phyloP scores from a whole-genome alignment of 2,888 invertebrate genomes.

The Ypsolopha sequella region DNA sequence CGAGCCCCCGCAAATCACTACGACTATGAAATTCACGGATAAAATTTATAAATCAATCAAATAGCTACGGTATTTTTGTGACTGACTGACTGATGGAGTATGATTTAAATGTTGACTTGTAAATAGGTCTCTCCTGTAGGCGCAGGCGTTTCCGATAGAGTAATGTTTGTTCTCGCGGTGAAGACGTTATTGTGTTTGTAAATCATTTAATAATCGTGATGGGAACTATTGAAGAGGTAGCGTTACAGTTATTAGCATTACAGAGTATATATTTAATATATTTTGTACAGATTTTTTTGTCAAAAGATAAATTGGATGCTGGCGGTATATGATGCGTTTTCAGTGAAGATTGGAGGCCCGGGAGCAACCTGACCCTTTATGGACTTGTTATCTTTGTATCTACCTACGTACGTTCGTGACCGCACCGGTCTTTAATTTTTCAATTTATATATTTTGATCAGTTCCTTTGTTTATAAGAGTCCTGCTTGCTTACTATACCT shows the following conservation, averaged over 20 bases:
- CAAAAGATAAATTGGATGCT: conserved; percentile 72
- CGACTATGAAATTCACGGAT: conserved; percentile 52
- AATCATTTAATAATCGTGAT: conserved; percentile 69
- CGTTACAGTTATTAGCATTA: conserved; percentile 71
- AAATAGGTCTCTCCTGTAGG: conserved; percentile 48
- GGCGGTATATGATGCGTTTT: conserved; percentile 64
- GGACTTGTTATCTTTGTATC: background rate
- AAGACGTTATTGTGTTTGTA: conserved; percentile 61
- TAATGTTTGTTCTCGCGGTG: conserved; percentile 57
- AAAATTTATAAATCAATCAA: conserved; percentile 50
- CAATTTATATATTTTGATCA: conserved; percentile 30
- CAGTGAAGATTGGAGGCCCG: conserved; percentile 57
- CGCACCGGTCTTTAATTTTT: too few species aligned
- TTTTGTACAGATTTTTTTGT: conserved; percentile 73
- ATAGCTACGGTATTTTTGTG: conserved; percentile 29
- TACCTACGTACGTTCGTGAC: too few species aligned
- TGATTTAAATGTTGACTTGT: conserved; percentile 59
- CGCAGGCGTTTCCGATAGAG: conserved; percentile 23
- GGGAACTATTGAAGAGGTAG: conserved; percentile 66
- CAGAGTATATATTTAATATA: conserved; percentile 73
- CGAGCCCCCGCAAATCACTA: conserved; percentile 45
- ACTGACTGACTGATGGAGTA: conserved; percentile 47
- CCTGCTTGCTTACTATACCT: conserved; percentile 43
- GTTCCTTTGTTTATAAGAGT: conserved; percentile 68
- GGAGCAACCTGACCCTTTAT: conserved; percentile 10